Base-by-base conservation (phyloP, 2,113 vertebrate species). In the Paramisgurnus dabryanus region DNA sequence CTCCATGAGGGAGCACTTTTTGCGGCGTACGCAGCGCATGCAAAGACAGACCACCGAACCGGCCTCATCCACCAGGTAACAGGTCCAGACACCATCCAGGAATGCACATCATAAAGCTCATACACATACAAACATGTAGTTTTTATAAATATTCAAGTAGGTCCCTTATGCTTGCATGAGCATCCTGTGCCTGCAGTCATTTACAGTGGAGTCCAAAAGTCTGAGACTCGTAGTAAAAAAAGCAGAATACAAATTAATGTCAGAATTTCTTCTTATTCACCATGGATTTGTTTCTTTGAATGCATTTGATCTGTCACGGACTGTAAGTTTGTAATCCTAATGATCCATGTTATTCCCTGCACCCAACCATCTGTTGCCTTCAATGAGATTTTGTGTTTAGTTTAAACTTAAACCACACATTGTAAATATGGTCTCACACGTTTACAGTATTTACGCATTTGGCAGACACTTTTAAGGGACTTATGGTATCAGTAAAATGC, bases 1-100 rank as follows among this genome's bases (percentile, higher is more conserved):
- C 88, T 96, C 95, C 0, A 95, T 96, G 91, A 94, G 90, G 65
- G 95, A 96, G 43, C 95, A 96, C 82, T 87, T 95, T 79, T 88
- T 93, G 90, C 86, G 94, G 8, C 94, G 94, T 58, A 92, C 95
- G 11, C 93, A 82, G 95, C 89, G 94, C 7, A 94, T 96, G 82
- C 95, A 96, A 86, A 84, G 95, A 43, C 95, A 96, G 80, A 94
- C 94, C 8, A 96, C 95, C 0, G 95, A 96, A 86, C 95, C 95
- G 0, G 89, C 95, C 0, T 96, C 95, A 0, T 96, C 95, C 8
- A 95, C 92, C 88, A 94, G 95, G 95, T 96, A 97, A 76, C 94
- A 95, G 84, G 90, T 95, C 86, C 93, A 43, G 95, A 95, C 82
- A 93, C 49, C 7, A 55, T 39, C 6, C 6, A 39, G 6, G 27